Base-by-base conservation (phyloP, 1,140 invertebrate genomes). In the Heliconius melpomene region DNA sequence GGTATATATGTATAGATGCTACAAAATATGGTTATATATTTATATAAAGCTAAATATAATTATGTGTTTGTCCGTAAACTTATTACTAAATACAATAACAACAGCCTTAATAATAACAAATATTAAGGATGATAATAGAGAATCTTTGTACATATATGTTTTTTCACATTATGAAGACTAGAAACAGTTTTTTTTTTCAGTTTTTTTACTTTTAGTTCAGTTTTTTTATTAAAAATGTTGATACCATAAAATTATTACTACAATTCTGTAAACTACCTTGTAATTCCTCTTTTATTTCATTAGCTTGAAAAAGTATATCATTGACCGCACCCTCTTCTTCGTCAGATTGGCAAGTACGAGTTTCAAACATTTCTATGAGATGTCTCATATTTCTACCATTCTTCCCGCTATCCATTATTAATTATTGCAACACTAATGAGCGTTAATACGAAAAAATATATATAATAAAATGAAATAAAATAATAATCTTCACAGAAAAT, bases 321-420 rank as follows among this genome's bases (percentile, higher is more conserved):
- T 86, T 84, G 82, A 87, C 86, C 77, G 85, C 83, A 13, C 80
- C 82, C 46, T 87, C 85, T 6, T 82, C 83, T 50, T 84, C 85
- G 11, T 86, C 80, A 32, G 72, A 18, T 29, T 72, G 36, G 11
- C 75, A 81, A 81, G 82, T 85, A 54, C 84, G 85, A 20, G 79
- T 73, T 82, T 93, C 92, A 74, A 94, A 94, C 84, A 94, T 87
- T 80, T 92, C 82, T 86, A 94, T 94, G n/a, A 93, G 83, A 82
- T 88, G 79, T 50, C 84, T 82, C 87, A 90, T 88, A 57, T 93
- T 88, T 66, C 72, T 88, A 38, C 72, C 80, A 73, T 32, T 78
- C 75, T 50, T 83, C 38, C 81, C 80, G 79, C 82, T 79, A 38
- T 81, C 82, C 76, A 86, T 88, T 81, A 81, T 86, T 71, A 78